Evolutionary conservation across 2,113 vertebrate genomes (phyloP), one percentile per base, ranked within the genome.

Genomic region (Elaphurus davidianus): DNA sequence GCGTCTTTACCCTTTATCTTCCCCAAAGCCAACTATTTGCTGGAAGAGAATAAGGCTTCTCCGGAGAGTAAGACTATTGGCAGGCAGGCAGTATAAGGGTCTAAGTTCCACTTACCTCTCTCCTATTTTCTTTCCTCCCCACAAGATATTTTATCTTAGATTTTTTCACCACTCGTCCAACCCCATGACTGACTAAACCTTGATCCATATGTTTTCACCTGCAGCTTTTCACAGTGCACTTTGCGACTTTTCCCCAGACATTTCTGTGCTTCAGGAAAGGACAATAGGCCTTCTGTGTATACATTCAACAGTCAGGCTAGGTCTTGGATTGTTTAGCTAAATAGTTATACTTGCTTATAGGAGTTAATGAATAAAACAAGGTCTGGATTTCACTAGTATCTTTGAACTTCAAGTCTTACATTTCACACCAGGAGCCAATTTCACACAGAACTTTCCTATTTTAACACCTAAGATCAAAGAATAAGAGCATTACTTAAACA

Each of bases 291-390:
- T n/a, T 87, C n/a, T 87, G 50, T 88, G 62, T 59, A 74, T 36
- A 23, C 1, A 71, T 60, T 54, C 21, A 78, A 64, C 2, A 45
- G 60, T 83, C 40, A 74, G 60, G 25, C 47, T 16, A 87, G 78
- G 40, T 59, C 25, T 86, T 50, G 1, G 27, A 28, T 40, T 93
- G 45, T 78, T 82, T 62, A 62, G 60, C 64, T 95, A 96, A 86
- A n/a, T 91, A 87, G 52, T 47, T 90, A 9, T 50, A 11, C 15
- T 83, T 55, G 10, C 52, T 82, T 96, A 59, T 33, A 59, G 27
- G n/a, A 90, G 79, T 91, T 90, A 81, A 91, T 95, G 91, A 93
- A 74, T 74, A 95, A 83, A 98, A 74, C 19, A 40, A 79, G 62
- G 23, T 59, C 74, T 96, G 95, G 23, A 90, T 96, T 95, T 96